Evolutionary conservation across 2,113 vertebrate genomes (phyloP), one percentile per base, ranked within the genome.

Genomic region (Choloepus hoffmanni): DNA sequence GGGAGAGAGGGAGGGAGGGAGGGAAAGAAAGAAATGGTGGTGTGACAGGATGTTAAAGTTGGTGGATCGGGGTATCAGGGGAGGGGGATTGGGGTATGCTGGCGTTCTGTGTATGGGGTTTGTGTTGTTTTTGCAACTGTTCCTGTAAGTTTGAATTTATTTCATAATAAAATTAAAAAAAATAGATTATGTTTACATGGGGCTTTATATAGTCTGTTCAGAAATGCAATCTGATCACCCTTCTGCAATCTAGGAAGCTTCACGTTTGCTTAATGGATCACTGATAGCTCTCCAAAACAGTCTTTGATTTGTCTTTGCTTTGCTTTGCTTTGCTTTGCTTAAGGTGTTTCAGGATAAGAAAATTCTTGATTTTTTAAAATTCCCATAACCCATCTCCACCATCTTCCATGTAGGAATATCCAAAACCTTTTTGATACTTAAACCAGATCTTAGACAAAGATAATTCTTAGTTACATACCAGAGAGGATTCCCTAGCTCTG

Each of bases 301-400:
- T 19, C 65, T 97, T 65, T 55, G 40, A 70, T 40, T 74, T 91
- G 3, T 79, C 36, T 96, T 92, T 74, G 36, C 30, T 86, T 94
- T 92, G 50, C 53, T 14, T 53, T 53, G n/a, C 30, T 89, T 94
- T 92, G 50, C 43, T 45, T 45, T 45, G 43, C 30, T 62, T 84
- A 74, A 36, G 30, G 81, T 95, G 58, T 84, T 90, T 85, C 30
- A 40, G 83, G 62, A 88, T 55, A 43, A 73, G 36, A 95, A 53
- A 82, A 26, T 90, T 72, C 48, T 55, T 24, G 81, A 85, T 70
- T 82, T 60, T 43, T 86, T 85, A 93, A 88, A 43, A 43, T 50
- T 88, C 28, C 14, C 33, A 16, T 3, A 43, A 43, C 23, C 26
- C 70, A 90, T 58, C 67, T n/a, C 12, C 6, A 23, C 53, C 16